Evolutionary conservation across 2,888 invertebrate genomes (phyloP), one percentile per base, ranked within the genome.

Genomic region (Orthosia gracilis): DNA sequence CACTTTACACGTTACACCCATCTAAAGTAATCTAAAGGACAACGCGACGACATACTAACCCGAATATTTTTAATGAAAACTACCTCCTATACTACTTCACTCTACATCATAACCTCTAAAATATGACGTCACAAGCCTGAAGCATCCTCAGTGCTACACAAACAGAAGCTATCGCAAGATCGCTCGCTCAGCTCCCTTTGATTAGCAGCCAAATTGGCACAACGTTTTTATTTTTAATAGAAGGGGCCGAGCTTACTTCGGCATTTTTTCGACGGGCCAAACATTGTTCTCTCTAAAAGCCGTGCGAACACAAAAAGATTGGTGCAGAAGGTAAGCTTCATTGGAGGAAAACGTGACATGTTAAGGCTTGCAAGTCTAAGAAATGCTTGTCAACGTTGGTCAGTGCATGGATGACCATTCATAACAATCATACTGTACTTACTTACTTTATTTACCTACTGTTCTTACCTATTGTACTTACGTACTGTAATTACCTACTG

Each of bases 171-270:
- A 87, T 87, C 87, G 78, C 63, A 75, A 78, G 77, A 87, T 87
- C 84, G 87, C 88, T 57, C 64, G 77, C 85, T 91, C 91, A 91
- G 90, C 90, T 79, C 75, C 83, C 86, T 87, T 87, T 90, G 90
- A 91, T 91, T 91, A 91, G 89, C 81, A 83, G 82, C 83, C 85
- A 83, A 91, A 91, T 89, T 85, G 88, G 88, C 84, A 80, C 83
- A 78, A 85, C 89, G 85, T 88, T 89, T 91, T 91, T 91, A 89
- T 91, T 89, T 90, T 91, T 88, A 87, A 91, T 90, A 88, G 89
- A 88, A 87, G 80, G 86, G 80, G 61, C 73, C 85, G 70, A 74
- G 90, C 90, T 88, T 84, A 76, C 82, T 78, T 74, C 81, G 75
- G 86, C 87, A 84, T 79, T 85, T 83, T 89, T 87, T 82, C 82